Percentiles rank a stretch among this genome's conserved stretches.
These are phyloP conservation scores for Orthonychiurus folsomi DNA, from an alignment of 2,888 invertebrate species.

Conservation along the genomic window DNA sequence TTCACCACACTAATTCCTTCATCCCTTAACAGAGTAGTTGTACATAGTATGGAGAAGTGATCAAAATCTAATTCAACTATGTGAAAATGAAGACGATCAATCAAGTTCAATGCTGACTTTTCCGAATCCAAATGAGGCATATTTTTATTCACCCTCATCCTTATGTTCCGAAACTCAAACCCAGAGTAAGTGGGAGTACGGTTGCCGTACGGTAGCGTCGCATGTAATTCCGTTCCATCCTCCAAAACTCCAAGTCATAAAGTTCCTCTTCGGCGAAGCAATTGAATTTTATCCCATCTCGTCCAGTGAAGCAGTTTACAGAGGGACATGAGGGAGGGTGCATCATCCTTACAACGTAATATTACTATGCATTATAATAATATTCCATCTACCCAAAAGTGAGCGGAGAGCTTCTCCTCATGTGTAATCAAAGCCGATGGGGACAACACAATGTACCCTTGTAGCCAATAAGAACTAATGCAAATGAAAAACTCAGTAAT, in stretches of 20 bases:
- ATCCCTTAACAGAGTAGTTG: no score
- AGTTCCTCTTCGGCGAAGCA: not conserved
- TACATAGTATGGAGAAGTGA: no score
- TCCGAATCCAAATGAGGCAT: not conserved
- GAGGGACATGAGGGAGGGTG: not conserved
- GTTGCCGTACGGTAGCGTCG: no score
- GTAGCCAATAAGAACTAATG: not conserved
- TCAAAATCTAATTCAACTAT: no score
- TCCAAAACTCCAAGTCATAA: not conserved
- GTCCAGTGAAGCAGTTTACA: no score
- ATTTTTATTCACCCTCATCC: not conserved
- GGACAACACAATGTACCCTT: not conserved
- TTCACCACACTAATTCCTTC: no score
- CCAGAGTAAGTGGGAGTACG: no score
- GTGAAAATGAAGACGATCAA: conserved; percentile 1
- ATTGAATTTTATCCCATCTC: not conserved
- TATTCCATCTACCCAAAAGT: not conserved
- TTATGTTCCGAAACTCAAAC: no score
- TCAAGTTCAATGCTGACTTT: not conserved
- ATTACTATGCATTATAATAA: not conserved
- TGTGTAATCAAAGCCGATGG: not conserved
- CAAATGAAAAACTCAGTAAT: not conserved
- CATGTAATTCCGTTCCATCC: no score
- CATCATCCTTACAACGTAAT: not conserved
- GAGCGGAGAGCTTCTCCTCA: no score